phyloP scores from a whole-genome alignment of 30 jellyfish, hydroid and myxozoan genomes.

The Cassiopea andromeda region DNA sequence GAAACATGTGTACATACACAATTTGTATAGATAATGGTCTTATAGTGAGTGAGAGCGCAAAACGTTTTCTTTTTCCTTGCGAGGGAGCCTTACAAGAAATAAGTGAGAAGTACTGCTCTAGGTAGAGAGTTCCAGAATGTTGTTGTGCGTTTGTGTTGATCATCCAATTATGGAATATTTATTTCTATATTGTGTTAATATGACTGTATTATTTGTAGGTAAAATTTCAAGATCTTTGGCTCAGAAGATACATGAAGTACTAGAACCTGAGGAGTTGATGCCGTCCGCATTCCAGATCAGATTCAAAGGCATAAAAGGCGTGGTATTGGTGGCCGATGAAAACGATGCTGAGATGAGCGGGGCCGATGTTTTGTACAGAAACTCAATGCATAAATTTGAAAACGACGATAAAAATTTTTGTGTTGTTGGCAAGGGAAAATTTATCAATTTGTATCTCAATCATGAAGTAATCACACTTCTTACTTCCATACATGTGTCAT shows the following conservation, averaged over 20 bases:
- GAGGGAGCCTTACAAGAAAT: too few species aligned
- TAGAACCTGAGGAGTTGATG: conserved; percentile 9
- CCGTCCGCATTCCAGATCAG: conserved; percentile 84
- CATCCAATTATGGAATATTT: too few species aligned
- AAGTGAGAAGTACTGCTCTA: too few species aligned
- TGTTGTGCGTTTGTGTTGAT: too few species aligned
- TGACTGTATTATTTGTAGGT: too few species aligned
- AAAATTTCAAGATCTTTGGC: conserved; percentile 58
- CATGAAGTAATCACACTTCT: conserved; percentile 84
- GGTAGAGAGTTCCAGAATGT: too few species aligned
- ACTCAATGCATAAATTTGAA: conserved; percentile 74
- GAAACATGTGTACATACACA: too few species aligned
- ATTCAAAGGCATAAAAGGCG: conserved; percentile 82
- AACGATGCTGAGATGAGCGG: conserved; percentile 46
- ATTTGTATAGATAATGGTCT: too few species aligned
- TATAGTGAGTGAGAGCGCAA: too few species aligned
- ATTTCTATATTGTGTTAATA: not conserved
- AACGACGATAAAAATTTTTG: conserved; percentile 39
- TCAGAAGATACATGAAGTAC: conserved; percentile 19
- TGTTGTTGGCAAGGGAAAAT: conserved; percentile 47
- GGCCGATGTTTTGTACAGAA: conserved; percentile 56
- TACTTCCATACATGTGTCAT: conserved; percentile 33
- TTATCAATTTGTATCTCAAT: conserved; percentile 52
- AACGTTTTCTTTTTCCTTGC: too few species aligned
- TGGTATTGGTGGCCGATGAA: conserved; percentile 51